phyloP scores from a whole-genome alignment of 2,888 invertebrate genomes.

The Apamea epomidion region DNA sequence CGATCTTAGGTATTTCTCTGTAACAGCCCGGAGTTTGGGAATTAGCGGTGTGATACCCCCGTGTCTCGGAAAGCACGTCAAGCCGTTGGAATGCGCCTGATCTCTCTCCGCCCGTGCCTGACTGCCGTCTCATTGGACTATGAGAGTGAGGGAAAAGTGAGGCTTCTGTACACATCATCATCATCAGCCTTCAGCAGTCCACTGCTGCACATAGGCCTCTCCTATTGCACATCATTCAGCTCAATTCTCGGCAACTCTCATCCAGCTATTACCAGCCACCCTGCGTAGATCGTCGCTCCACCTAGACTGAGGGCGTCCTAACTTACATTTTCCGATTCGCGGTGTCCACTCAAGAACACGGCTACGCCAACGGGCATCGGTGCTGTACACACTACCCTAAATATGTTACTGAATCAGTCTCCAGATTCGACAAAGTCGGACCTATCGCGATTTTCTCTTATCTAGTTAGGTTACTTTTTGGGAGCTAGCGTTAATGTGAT shows the following conservation, averaged over 20 bases:
- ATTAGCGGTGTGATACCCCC: too few species aligned
- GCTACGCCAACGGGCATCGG: background rate
- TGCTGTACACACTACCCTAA: background rate
- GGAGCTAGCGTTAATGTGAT: background rate
- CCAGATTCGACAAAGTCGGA: background rate
- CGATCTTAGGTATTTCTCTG: background rate
- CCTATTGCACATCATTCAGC: background rate
- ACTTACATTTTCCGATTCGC: background rate
- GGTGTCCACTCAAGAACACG: background rate
- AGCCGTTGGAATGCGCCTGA: too few species aligned
- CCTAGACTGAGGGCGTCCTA: background rate
- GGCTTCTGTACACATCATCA: background rate
- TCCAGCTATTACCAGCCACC: background rate
- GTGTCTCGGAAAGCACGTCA: too few species aligned
- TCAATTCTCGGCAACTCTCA: background rate
- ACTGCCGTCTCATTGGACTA: too few species aligned
- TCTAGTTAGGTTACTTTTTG: background rate
- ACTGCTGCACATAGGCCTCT: background rate
- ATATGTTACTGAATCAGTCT: background rate
- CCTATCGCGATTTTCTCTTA: background rate
- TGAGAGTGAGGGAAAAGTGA: too few species aligned
- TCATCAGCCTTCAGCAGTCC: background rate
- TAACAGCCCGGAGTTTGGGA: too few species aligned
- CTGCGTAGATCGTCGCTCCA: background rate
- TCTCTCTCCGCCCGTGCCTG: too few species aligned